Conservation (phyloP, 2,888 invertebrate genomes). For the Hypomecis atomaria region DNA sequence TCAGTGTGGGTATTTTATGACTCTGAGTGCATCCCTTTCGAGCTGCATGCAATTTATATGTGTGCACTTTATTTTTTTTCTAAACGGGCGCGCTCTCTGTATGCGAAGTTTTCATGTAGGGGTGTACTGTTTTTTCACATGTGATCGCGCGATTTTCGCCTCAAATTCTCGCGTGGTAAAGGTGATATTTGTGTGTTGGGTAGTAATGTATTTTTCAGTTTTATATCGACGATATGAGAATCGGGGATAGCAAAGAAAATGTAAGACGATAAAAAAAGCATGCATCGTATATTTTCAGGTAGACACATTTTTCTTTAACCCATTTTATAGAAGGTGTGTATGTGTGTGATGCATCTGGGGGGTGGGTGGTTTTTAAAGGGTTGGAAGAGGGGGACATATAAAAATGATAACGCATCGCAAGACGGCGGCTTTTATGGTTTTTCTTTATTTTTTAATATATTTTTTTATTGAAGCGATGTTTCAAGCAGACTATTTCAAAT, state of each 20-base stretch:
- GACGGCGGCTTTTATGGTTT: conserved; percentile 84
- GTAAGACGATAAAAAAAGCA: conserved; percentile 79
- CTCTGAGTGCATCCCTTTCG: conserved; percentile 85
- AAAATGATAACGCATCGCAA: conserved; percentile 85
- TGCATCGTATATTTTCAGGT: conserved; percentile 84
- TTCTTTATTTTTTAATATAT: conserved; percentile 81
- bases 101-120: conserved; percentile 71
- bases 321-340: conserved; percentile 77
- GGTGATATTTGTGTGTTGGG: conserved; percentile 53
- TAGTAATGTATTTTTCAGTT: conserved; percentile 83
- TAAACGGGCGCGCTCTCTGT: conserved; percentile 66
- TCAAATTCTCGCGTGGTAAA: conserved; percentile 42
- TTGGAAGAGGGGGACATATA: conserved; percentile 75
- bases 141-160: conserved; percentile 47
- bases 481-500: conserved; percentile 37
- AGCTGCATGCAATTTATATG: conserved; percentile 83
- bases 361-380: conserved; percentile 56
- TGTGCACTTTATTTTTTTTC: conserved; percentile 83
- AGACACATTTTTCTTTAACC: conserved; percentile 85
- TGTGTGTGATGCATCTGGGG: conserved; percentile 68
- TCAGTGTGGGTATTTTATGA: conserved; percentile 80
- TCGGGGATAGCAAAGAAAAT: conserved; percentile 84
- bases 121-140: conserved; percentile 72
- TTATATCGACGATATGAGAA: conserved; percentile 85
- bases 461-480: conserved; percentile 73